These are phyloP conservation scores for Diglossa cyanea DNA, from an alignment of 2,797 vertebrate species.

Conservation along the genomic window DNA sequence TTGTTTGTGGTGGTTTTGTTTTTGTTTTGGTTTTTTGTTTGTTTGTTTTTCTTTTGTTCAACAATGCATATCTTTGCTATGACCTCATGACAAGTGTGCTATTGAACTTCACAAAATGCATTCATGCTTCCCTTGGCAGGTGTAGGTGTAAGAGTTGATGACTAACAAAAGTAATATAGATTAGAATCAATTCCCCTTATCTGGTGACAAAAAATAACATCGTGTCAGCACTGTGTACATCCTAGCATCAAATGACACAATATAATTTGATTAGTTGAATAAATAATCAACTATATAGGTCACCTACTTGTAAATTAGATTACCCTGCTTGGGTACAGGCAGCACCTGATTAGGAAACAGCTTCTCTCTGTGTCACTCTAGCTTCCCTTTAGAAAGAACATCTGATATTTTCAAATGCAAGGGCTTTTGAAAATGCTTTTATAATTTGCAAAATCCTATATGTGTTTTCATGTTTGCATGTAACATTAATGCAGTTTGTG, in stretches of 20 bases:
- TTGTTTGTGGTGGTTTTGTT: not conserved
- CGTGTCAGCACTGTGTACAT: conserved; percentile 34
- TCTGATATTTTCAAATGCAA: not conserved
- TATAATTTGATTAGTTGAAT: conserved; percentile 65
- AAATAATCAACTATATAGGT: conserved; percentile 61
- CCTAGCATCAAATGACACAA: not conserved
- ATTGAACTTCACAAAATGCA: not conserved
- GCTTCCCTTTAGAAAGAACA: not conserved
- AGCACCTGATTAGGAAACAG: conserved; percentile 26
- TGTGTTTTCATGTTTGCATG: not conserved
- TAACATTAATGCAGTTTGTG: not conserved
- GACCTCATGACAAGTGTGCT: not conserved
- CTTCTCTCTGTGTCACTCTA: not conserved
- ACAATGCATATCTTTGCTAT: not conserved
- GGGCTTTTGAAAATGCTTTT: not conserved
- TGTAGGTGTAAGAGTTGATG: conserved; percentile 10
- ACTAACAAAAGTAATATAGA: conserved; percentile 57
- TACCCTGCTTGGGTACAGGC: conserved; percentile 16
- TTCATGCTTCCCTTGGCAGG: conserved; percentile 20
- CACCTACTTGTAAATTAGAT: conserved; percentile 51
- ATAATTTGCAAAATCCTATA: not conserved
- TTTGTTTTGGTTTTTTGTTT: not conserved
- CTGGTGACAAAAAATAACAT: conserved; percentile 52
- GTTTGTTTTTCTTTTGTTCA: not conserved
- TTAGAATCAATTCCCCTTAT: conserved; percentile 56